These are phyloP conservation scores for Setophaga petechia DNA, from an alignment of 2,113 vertebrate genomes.

Conservation along the genomic window DNA sequence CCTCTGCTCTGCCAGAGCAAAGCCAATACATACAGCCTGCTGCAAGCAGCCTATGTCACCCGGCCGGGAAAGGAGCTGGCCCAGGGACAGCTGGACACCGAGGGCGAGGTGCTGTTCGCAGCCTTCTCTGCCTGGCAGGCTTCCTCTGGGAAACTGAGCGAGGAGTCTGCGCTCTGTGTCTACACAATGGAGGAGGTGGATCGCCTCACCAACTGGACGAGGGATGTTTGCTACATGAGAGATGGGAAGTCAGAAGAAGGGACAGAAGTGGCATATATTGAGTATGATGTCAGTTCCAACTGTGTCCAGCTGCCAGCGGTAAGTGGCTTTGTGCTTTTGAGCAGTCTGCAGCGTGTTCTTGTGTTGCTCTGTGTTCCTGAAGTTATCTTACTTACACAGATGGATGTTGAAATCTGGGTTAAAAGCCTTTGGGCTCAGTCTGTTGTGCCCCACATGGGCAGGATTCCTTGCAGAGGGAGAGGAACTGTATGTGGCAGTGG, in stretches of 20 bases:
- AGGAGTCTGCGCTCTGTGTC: conserved; percentile 90
- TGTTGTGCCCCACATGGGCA: background rate
- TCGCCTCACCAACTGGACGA: conserved; percentile 83
- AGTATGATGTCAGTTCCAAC: conserved; percentile 94
- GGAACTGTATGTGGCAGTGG: background rate
- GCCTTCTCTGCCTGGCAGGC: conserved; percentile 85
- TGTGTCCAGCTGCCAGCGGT: conserved; percentile 92
- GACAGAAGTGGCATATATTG: conserved; percentile 90
- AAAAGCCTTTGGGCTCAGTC: background rate
- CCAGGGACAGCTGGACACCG: background rate
- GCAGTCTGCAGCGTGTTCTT: fast-evolving
- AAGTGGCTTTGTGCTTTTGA: conserved; percentile 59
- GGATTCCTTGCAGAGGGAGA: background rate
- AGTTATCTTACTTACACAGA: background rate
- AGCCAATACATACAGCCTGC: conserved; percentile 82
- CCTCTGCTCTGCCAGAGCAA: conserved; percentile 85
- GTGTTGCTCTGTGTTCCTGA: background rate
- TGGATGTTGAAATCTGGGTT: background rate
- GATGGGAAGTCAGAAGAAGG: conserved; percentile 82
- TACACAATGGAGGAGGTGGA: conserved; percentile 89
- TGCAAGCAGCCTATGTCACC: conserved; percentile 88
- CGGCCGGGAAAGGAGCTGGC: conserved; percentile 38
- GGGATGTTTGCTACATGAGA: conserved; percentile 92
- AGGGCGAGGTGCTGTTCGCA: conserved; percentile 82
- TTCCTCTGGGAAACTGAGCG: conserved; percentile 77